A percentile compares a stretch with the other conserved stretches of the same genome.
Conservation (phyloP, 30 jellyfish, hydroid and myxozoan genomes). For the Euphysa ruthae region DNA sequence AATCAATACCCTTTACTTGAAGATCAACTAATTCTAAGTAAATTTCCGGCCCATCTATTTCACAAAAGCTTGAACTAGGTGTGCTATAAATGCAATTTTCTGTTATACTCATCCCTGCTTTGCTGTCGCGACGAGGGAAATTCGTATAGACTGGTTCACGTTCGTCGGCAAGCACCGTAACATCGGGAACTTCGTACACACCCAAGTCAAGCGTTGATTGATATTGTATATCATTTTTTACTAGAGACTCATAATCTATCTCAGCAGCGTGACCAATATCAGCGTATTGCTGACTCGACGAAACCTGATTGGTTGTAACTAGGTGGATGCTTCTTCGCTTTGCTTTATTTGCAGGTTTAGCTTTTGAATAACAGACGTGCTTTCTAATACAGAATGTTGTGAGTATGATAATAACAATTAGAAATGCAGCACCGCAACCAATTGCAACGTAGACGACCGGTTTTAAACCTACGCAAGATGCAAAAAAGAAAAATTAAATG, state of each 20-base stretch:
- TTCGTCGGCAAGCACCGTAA: not conserved
- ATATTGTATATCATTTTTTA: not conserved
- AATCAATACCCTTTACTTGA: too few species aligned
- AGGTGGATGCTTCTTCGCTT: not conserved
- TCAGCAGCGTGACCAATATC: constrained; percentile 1
- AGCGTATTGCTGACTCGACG: not conserved
- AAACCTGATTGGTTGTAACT: not conserved
- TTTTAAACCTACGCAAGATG: too few species aligned
- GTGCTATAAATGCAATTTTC: not conserved
- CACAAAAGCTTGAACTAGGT: not conserved
- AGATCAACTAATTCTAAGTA: too few species aligned
- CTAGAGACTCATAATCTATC: not conserved
- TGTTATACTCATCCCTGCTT: not conserved
- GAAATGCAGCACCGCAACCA: too few species aligned
- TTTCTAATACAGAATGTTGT: not conserved
- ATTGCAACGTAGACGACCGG: too few species aligned
- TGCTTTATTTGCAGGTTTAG: not conserved
- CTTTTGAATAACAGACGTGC: not conserved
- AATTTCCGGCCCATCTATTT: too few species aligned
- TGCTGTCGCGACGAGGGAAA: not conserved
- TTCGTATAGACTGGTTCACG: not conserved
- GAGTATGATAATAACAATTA: not conserved
- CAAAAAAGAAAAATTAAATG: too few species aligned
- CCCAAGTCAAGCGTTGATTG: not conserved
- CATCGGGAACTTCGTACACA: not conserved